Percentiles rank a stretch among this genome's conserved stretches.
These are phyloP conservation scores for Chlamydotis undulata DNA, from an alignment of 2,113 vertebrate genomes.

Conservation along the genomic window DNA sequence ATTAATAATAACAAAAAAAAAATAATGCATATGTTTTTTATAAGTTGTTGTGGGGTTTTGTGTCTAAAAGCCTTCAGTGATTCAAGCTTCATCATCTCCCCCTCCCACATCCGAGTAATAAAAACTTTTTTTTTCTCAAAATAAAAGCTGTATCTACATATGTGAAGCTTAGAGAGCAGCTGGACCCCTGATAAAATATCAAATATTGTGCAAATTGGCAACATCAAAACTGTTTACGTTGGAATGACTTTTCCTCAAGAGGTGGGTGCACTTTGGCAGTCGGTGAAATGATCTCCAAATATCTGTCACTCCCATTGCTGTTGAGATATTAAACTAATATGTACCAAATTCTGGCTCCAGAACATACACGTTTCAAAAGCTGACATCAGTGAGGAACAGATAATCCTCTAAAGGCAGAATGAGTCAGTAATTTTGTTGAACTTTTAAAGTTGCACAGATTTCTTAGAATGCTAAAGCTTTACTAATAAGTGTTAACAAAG, in stretches of 20 bases:
- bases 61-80: background rate
- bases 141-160: background rate
- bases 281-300: background rate
- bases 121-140: background rate
- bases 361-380: background rate
- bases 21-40: background rate
- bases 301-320: background rate
- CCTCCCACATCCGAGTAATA: accelerated
- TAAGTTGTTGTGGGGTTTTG: background rate
- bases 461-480: background rate
- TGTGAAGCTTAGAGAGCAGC: background rate
- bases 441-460: background rate
- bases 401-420: background rate
- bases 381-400: background rate
- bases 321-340: constrained; percentile 8
- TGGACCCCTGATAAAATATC: background rate
- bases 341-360: background rate
- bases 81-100: background rate
- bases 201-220: constrained; percentile 22
- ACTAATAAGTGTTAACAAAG: background rate
- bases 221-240: constrained; percentile 2
- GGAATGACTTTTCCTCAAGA: background rate
- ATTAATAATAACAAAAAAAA: background rate
- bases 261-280: background rate
- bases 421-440: background rate